Conservation (phyloP, 2,797 vertebrate species). For the Pachyuromys duprasi region DNA sequence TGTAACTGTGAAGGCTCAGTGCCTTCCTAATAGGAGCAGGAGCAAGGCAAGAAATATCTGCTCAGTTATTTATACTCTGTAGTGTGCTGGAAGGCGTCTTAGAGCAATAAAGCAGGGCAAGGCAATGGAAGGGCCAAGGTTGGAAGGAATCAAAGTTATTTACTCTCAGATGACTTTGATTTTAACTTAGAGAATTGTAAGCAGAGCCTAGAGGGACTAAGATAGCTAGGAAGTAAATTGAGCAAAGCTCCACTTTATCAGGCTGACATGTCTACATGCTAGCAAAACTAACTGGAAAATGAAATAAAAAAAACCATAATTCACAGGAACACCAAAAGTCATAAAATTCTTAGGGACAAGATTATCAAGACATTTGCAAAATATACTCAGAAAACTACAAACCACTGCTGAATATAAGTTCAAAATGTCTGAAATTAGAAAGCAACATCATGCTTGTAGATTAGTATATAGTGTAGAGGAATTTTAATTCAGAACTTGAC, state of each 20-base stretch:
- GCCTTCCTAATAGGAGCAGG: background rate
- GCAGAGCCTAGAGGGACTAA: background rate
- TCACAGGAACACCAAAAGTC: background rate
- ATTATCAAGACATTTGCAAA: constrained; percentile 27
- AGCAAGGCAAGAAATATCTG: background rate
- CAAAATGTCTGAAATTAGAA: background rate
- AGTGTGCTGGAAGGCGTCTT: background rate
- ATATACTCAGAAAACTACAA: background rate
- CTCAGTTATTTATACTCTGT: background rate
- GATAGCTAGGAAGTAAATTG: constrained; percentile 22
- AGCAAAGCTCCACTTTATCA: background rate
- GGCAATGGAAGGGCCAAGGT: background rate
- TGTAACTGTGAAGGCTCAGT: background rate
- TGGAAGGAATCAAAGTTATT: constrained; percentile 39
- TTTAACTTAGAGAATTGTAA: constrained; percentile 9
- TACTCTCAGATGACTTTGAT: constrained; percentile 7
- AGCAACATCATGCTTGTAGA: background rate
- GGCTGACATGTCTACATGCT: background rate
- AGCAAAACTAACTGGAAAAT: constrained; percentile 32
- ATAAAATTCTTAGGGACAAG: constrained; percentile 19
- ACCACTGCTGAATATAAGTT: background rate
- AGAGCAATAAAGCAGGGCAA: background rate
- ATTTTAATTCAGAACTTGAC: too few species aligned
- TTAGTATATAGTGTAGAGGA: background rate
- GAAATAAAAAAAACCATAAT: constrained; percentile 12